Percentiles rank a stretch among this genome's conserved stretches.
phyloP scores from a whole-genome alignment of 2,113 vertebrate genomes.

The Rhea pennata region DNA sequence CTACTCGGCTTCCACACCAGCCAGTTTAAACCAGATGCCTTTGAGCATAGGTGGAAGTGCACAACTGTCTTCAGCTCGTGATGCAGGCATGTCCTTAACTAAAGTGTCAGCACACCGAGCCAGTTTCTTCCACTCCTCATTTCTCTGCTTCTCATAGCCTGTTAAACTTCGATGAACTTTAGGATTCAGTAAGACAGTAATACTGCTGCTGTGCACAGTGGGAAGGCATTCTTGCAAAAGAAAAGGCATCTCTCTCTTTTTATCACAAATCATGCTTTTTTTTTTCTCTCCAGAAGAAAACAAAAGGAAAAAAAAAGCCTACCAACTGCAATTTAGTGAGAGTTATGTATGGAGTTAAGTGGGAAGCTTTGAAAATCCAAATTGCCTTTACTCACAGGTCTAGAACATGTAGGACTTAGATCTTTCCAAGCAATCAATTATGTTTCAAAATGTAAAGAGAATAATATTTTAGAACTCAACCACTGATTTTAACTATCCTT shows the following conservation, averaged over 20 bases:
- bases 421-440: background rate
- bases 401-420: background rate
- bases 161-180: background rate
- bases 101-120: background rate
- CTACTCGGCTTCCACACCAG: background rate
- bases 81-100: background rate
- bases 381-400: background rate
- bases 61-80: background rate
- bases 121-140: background rate
- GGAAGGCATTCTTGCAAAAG: background rate
- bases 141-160: background rate
- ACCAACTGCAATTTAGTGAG: background rate
- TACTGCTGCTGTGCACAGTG: background rate
- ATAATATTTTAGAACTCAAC: background rate
- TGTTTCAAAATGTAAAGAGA: background rate
- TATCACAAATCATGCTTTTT: background rate
- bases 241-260: background rate
- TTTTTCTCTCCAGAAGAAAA: background rate
- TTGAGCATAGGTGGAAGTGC: rapidly evolving
- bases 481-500: background rate
- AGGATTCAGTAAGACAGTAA: background rate
- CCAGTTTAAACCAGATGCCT: background rate
- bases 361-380: background rate
- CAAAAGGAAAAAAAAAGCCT: background rate
- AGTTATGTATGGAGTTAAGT: background rate